phyloP scores from a whole-genome alignment of 2,888 invertebrate genomes.

The Parnassius apollo region DNA sequence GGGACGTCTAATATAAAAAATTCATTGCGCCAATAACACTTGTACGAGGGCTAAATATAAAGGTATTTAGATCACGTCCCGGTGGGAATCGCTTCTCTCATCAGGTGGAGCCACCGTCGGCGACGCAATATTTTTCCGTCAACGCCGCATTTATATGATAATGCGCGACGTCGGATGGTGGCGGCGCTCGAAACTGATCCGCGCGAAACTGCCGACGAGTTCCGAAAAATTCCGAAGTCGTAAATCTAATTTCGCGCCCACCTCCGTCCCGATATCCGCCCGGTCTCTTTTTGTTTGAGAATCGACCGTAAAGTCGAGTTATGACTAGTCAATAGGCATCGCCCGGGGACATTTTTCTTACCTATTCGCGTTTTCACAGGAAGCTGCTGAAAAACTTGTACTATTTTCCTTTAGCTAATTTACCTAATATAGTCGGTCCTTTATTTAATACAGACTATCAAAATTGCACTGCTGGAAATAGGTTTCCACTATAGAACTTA shows the following conservation, averaged over 20 bases:
- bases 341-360: slow-evolving; percentile 15
- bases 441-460: too few species aligned
- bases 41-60: slow-evolving; percentile 40
- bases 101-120: slow-evolving; percentile 48
- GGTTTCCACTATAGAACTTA: too few species aligned
- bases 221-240: slow-evolving; percentile 73
- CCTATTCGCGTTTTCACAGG: slow-evolving; percentile 7
- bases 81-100: slow-evolving; percentile 26
- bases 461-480: too few species aligned
- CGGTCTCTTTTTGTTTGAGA: slow-evolving; percentile 35
- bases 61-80: slow-evolving; percentile 53
- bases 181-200: slow-evolving; percentile 66
- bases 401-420: not conserved
- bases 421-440: not conserved
- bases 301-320: slow-evolving; percentile 21
- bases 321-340: slow-evolving; percentile 5
- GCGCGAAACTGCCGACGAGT: slow-evolving; percentile 57
- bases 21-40: slow-evolving; percentile 37
- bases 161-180: slow-evolving; percentile 46
- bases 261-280: slow-evolving; percentile 46
- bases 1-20: slow-evolving; percentile 39
- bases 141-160: slow-evolving; percentile 55
- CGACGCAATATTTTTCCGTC: slow-evolving; percentile 72
- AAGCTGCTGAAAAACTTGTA: not conserved
- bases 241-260: slow-evolving; percentile 75